A percentile compares a stretch with the other conserved stretches of the same genome.
These are phyloP conservation scores for Parasteatoda tepidariorum DNA, from an alignment of 1,140 invertebrate genomes.

Conservation along the genomic window DNA sequence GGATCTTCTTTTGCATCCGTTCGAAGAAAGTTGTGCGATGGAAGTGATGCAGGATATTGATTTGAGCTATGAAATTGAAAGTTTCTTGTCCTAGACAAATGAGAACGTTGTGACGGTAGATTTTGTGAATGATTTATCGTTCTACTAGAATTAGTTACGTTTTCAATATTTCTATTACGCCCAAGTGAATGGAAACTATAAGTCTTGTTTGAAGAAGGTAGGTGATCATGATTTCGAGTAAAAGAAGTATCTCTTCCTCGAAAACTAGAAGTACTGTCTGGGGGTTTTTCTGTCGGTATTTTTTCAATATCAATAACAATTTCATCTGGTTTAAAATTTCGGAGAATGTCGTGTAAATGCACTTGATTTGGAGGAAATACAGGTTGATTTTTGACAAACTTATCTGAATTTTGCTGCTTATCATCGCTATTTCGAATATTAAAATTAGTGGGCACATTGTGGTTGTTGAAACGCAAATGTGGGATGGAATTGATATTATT, in stretches of 20 bases:
- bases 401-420: not conserved
- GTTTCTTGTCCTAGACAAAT: not conserved
- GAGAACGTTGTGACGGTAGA: not conserved
- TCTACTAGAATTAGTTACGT: too few relatives aligned
- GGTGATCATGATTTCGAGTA: not conserved
- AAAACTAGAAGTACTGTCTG: not conserved
- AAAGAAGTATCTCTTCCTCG: not conserved
- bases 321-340: conserved; percentile 27
- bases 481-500: too few relatives aligned
- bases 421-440: not conserved
- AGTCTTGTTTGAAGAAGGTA: not conserved
- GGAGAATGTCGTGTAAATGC: conserved; percentile 5
- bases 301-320: conserved; percentile 35
- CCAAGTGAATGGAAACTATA: not conserved
- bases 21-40: not conserved
- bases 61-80: not conserved
- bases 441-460: not conserved
- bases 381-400: not conserved
- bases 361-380: not conserved
- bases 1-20: not conserved
- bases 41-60: not conserved
- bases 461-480: too few relatives aligned
- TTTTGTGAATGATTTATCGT: not conserved
- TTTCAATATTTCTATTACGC: not conserved
- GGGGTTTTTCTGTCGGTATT: not conserved